Base-by-base conservation (phyloP, 2,888 invertebrate genomes). In the Melieria picta region DNA sequence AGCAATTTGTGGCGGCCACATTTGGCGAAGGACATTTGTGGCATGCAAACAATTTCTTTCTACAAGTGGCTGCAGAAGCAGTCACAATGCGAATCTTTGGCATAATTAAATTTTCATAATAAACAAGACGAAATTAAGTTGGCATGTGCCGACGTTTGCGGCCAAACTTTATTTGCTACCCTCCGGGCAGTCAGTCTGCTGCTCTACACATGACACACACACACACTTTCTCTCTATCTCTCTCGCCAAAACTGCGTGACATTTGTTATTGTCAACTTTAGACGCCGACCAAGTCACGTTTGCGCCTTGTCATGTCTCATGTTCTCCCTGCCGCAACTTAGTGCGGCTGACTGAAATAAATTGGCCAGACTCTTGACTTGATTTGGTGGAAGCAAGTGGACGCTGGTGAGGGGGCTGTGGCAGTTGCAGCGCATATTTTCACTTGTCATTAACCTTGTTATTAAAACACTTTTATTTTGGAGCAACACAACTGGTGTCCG, bases 391-490 rank as follows among this genome's bases (percentile, higher is more conserved):
- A 30, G 30, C 2, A 30, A 30, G 30, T 30, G 1, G 30, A 72
- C 64, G 69, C 66, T 72, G 69, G 70, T 74, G 75, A 72, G 71
- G 74, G 74, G 71, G 71, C 72, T 72, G 71, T 71, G 4, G 16
- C 30, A 1, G 13, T 16, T 30, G n/a, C 16, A 5, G 16, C 58
- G 16, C 58, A n/a, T 48, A 72, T 73, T 83, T 83, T 80, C 77
- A 79, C 82, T 83, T 83, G 84, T 82, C 82, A 82, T 83, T 82
- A 82, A 83, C 79, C 79, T 82, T 84, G 82, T 83, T 83, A 81
- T 83, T 80, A 80, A 80, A 85, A 80, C 84, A 83, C 83, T 85
- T 83, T 81, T 81, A 77, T 77, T 76, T 76, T 76, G 77, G 77
- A 69, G 74, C 78, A 78, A 77, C 83, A 81, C 83, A 83, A 80